Percentiles rank a stretch among this genome's conserved stretches.
Conservation (phyloP, 1,140 invertebrate species). For the Bradynema listronoti region DNA sequence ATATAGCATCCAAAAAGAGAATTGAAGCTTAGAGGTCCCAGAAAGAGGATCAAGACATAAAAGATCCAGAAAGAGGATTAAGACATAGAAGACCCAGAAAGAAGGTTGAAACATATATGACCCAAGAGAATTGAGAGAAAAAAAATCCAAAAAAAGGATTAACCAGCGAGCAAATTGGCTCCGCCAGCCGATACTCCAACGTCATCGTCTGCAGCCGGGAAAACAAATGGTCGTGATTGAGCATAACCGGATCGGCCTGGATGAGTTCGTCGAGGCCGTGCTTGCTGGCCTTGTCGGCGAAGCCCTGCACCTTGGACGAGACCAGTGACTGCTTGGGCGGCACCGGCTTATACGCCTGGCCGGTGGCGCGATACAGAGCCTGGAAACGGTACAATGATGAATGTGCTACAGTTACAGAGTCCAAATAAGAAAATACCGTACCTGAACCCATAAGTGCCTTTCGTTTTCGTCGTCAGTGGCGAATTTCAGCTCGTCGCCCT, state of each 20-base stretch:
- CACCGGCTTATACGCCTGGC: constrained; percentile 94
- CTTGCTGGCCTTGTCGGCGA: constrained; percentile 81
- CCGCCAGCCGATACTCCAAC: constrained; percentile 86
- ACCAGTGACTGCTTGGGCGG: constrained; percentile 67
- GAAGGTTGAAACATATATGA: too few species aligned
- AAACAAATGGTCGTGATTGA: constrained; percentile 86
- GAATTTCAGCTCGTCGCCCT: constrained; percentile 91
- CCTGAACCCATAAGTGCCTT: constrained; percentile 85
- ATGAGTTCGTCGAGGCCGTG: constrained; percentile 96
- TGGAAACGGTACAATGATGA: background rate
- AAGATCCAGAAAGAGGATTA: too few species aligned
- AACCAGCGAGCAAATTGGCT: constrained; percentile 85
- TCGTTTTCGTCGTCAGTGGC: constrained; percentile 97
- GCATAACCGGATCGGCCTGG: constrained; percentile 91
- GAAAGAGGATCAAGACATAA: too few species aligned
- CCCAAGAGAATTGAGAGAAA: too few species aligned
- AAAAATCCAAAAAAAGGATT: constrained; percentile 61
- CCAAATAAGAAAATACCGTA: background rate
- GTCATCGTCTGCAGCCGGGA: constrained; percentile 82
- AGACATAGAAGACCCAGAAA: too few species aligned
- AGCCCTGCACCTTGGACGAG: constrained; percentile 52
- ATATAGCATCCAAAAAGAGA: too few species aligned
- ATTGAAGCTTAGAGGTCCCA: too few species aligned
- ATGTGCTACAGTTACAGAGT: background rate
- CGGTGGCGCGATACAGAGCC: constrained; percentile 95